Evolutionary conservation across 2,888 invertebrate species (phyloP).

Genomic region (Drosophila bunnanda): DNA sequence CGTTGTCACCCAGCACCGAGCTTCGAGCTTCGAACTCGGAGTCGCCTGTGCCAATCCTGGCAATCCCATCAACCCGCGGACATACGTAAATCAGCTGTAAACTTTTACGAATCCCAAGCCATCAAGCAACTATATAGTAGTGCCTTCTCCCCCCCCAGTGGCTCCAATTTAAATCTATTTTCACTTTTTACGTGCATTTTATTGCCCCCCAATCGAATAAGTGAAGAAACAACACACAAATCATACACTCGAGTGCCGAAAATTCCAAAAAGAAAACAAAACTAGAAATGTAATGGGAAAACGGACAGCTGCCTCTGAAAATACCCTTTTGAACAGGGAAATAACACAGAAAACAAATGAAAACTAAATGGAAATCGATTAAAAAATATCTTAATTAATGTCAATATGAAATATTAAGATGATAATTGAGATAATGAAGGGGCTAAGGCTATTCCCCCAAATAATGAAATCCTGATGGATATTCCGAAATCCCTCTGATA

Average conservation of each 20-base stretch:
- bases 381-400: not conserved
- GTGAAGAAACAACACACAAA: not conserved
- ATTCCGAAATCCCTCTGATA: not conserved
- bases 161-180: slow-evolving; percentile 33
- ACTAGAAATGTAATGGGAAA: not conserved
- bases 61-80: slow-evolving; percentile 9
- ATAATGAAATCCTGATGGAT: not conserved
- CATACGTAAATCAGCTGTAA: slow-evolving; percentile 37
- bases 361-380: not conserved
- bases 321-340: not conserved
- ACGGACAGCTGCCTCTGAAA: not conserved
- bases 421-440: not conserved
- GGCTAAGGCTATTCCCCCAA: not conserved
- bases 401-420: not conserved
- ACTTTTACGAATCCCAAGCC: slow-evolving; percentile 1
- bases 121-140: not conserved
- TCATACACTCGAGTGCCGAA: not conserved
- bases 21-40: not conserved
- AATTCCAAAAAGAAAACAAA: slow-evolving; percentile 12
- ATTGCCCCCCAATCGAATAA: slow-evolving; percentile 27
- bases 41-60: not conserved
- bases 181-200: slow-evolving; percentile 19
- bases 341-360: not conserved
- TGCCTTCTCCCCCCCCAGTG: not conserved
- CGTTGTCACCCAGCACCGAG: slow-evolving; percentile 58